Base-by-base conservation (phyloP, 2,797 vertebrate genomes). In the Prunella strophiata region DNA sequence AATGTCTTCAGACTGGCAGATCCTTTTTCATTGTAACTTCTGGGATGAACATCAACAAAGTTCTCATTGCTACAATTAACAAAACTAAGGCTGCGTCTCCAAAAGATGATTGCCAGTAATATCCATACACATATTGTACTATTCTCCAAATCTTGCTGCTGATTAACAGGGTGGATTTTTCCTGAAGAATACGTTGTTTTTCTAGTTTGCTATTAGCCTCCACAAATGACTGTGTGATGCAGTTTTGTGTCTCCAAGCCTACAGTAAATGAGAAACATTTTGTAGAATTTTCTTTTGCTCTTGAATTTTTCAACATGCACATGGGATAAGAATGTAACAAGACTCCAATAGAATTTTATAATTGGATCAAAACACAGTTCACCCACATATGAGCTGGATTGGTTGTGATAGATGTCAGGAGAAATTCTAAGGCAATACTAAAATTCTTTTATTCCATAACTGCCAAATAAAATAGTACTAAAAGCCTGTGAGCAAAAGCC, bases 301-400 rank as follows among this genome's bases (percentile, higher is more conserved):
- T 78, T 93, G 87, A 96, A 85, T 92, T 94, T 96, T 96, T 93
- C 92, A 95, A 59, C 93, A 78, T 88, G 89, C 85, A 86, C 95
- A 91, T 66, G 76, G 92, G 93, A 91, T 90, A 91, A 94, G 95
- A 96, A 91, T 86, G 94, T 91, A 96, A 90, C 82, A 84, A 92
- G 92, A 83, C 79, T 96, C 88, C 91, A 92, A 76, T 43, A 96
- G 93, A 88, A 96, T 94, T 92, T 92, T 91, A 94, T 95, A 96
- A 96, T 93, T 95, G 94, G 92, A 95, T 96, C 93, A 96, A 97
- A 97, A 94, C 95, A 95, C 87, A 92, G 94, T 84, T 96, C 94
- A 96, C 95, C 95, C 94, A 95, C 94, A 94, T 93, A 96, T 40
- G 88, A 94, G 93, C 85, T 91, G 85, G 82, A 94, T 88, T 91